Evolutionary conservation across 2,888 invertebrate genomes (phyloP), one percentile per base, ranked within the genome.

Genomic region (Salticus scenicus): DNA sequence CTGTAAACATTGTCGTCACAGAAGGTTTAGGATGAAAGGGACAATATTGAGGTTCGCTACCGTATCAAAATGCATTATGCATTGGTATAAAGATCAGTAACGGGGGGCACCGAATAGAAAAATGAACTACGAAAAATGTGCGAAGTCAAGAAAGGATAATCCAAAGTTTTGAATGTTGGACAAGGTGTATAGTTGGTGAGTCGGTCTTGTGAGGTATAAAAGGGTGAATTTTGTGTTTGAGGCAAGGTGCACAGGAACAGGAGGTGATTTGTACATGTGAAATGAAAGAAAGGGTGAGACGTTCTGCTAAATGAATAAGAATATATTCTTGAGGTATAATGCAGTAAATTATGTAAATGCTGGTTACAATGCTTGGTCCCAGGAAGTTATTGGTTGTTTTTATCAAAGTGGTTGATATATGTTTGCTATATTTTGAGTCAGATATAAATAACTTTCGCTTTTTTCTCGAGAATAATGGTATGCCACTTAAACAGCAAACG

Each of bases 1-100:
- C 82, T 73, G 83, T 83, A 83, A 83, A 83, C 83, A 83, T 83
- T 77, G 72, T 77, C 83, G 83, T 51, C 83, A 77, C 67, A 71
- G 75, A 24, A 57, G 57, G 57, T 57, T 57, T 57, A 57, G 57
- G 17, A 5, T 57, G 57, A 57, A 57, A 57, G 57, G 57, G 4
- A 57, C 57, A 57, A 57, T 57, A 57, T 57, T 57, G 57, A 57
- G 12, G 24, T 1, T 24, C 37, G 57, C 57, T 57, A 57, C 57
- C 57, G 57, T 57, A 57, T 57, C 57, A 57, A 57, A 24, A 24
- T 24, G 57, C 57, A 24, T 57, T 57, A 57, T 57, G 24, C 24
- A 24, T 20, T 20, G 57, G 57, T 20, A 24, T 24, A 24, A 57
- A 57, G 17, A 47, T 37, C 37, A 37, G 37, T 37, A 37, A 37